Evolutionary conservation across 2,888 invertebrate genomes (phyloP).

Genomic region (Lepidochrysops patricia): DNA sequence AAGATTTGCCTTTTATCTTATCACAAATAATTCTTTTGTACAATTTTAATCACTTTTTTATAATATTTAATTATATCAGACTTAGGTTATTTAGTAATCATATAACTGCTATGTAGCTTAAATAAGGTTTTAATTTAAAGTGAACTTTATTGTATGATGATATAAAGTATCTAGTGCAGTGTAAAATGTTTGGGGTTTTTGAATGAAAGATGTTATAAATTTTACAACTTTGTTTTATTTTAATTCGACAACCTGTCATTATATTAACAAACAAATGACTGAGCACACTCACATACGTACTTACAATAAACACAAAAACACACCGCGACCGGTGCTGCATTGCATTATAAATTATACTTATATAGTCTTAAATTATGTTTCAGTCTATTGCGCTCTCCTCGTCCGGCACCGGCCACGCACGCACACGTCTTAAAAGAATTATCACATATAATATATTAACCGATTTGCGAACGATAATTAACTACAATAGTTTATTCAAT

Average conservation of each 20-base stretch:
- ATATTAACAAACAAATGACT: slow-evolving; percentile 79
- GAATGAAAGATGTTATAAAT: slow-evolving; percentile 35
- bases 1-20: no score
- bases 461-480: slow-evolving; percentile 74
- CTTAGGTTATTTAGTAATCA: no score
- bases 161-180: background rate
- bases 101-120: no score
- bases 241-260: slow-evolving; percentile 86
- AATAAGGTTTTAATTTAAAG: no score
- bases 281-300: slow-evolving; percentile 78
- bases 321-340: slow-evolving; percentile 77
- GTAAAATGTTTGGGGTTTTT: background rate
- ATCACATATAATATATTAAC: slow-evolving; percentile 82
- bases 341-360: slow-evolving; percentile 79
- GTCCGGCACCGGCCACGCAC: slow-evolving; percentile 72
- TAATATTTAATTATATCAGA: no score
- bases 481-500: slow-evolving; percentile 63
- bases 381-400: slow-evolving; percentile 76
- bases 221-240: slow-evolving; percentile 74
- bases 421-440: slow-evolving; percentile 74
- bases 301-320: slow-evolving; percentile 77
- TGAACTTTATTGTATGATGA: no score
- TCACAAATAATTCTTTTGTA: no score
- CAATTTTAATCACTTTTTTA: no score
- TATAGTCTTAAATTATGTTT: slow-evolving; percentile 75